Evolutionary conservation across 2,113 vertebrate species (phyloP).

Genomic region (Noctilio leporinus): DNA sequence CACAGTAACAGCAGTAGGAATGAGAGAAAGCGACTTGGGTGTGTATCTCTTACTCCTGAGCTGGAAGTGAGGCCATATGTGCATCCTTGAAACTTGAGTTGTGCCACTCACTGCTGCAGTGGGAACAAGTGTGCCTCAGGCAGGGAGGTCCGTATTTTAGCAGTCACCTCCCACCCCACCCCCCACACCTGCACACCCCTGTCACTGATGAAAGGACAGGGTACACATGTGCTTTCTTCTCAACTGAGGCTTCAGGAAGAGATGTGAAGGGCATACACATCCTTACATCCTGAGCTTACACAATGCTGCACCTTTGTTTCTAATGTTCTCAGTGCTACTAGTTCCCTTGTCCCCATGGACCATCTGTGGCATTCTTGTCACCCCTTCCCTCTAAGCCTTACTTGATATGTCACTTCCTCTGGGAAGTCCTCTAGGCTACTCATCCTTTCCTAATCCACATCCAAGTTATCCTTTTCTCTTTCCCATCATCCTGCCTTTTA

Average conservation of each 20-base stretch:
- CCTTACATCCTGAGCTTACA: background rate
- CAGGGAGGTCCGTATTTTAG: background rate
- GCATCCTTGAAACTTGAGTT: background rate
- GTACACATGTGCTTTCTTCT: background rate
- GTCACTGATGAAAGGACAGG: too few species aligned
- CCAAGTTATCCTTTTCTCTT: background rate
- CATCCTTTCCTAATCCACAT: background rate
- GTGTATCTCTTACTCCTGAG: background rate
- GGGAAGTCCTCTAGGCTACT: background rate
- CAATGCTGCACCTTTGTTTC: background rate
- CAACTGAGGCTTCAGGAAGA: background rate
- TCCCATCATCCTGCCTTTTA: background rate
- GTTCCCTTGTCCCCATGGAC: background rate
- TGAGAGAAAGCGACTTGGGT: background rate
- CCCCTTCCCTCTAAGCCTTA: background rate
- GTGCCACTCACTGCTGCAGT: background rate
- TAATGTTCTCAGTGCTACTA: background rate
- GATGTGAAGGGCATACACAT: background rate
- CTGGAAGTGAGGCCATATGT: background rate
- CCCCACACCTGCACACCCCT: accelerated
- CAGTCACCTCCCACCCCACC: background rate
- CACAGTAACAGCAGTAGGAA: accelerated
- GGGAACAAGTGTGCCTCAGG: background rate
- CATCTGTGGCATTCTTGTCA: background rate
- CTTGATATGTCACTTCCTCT: background rate